Conservation (phyloP, 2,888 invertebrate genomes). For the Silvanus unidentatus region DNA sequence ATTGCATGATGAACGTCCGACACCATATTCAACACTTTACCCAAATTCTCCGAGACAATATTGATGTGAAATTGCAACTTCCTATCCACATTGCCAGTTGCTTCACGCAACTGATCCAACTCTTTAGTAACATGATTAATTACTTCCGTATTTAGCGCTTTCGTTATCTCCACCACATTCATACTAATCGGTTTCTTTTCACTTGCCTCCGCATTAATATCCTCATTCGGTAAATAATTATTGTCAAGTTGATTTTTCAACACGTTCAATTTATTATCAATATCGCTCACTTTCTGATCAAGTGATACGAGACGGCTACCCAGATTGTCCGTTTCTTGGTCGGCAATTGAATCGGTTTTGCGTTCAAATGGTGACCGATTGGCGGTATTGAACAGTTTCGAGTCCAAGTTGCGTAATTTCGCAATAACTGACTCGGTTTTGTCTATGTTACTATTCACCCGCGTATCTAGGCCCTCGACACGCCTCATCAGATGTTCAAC, state of each 20-base stretch:
- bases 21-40: constrained; percentile 71
- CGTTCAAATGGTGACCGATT: constrained; percentile 20
- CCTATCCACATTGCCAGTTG: constrained; percentile 71
- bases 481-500: constrained; percentile 81
- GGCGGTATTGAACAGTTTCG: constrained; percentile 62
- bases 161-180: constrained; percentile 76
- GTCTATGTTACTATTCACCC: constrained; percentile 76
- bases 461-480: constrained; percentile 74
- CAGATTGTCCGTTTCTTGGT: constrained; percentile 48
- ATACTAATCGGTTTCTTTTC: constrained; percentile 81
- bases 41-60: constrained; percentile 74
- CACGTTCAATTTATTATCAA: constrained; percentile 70
- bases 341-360: constrained; percentile 28
- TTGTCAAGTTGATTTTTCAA: constrained; percentile 78
- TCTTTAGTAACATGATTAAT: constrained; percentile 77
- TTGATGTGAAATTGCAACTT: constrained; percentile 82
- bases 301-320: constrained; percentile 64
- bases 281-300: constrained; percentile 78
- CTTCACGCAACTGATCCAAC: constrained; percentile 70
- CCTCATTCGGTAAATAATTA: constrained; percentile 71
- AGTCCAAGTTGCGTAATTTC: constrained; percentile 67
- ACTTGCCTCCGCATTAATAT: constrained; percentile 80
- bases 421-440: constrained; percentile 79
- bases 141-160: constrained; percentile 75
- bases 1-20: constrained; percentile 78